A percentile compares a stretch with the other conserved stretches of the same genome.
Conservation (phyloP, 2,797 vertebrate genomes). For the Hyperoplus immaculatus region DNA sequence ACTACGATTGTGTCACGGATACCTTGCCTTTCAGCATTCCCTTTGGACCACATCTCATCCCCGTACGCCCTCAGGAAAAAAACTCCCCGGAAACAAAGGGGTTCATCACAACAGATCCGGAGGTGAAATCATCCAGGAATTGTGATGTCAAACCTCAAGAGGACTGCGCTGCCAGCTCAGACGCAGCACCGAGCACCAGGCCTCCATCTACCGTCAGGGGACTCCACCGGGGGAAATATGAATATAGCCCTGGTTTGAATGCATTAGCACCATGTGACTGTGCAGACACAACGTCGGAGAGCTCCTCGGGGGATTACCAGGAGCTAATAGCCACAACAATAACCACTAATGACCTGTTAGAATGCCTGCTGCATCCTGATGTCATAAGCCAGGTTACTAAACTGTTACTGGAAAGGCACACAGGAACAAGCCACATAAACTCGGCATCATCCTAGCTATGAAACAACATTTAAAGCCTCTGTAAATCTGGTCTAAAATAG, state of each 20-base stretch:
- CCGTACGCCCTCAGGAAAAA: conserved; percentile 76
- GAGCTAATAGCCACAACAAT: conserved; percentile 58
- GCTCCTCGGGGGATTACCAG: conserved; percentile 21
- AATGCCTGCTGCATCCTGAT: conserved; percentile 93
- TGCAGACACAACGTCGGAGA: conserved; percentile 16
- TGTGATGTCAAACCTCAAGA: not conserved
- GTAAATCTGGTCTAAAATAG: no score
- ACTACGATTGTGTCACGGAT: not conserved
- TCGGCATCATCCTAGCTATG: not conserved
- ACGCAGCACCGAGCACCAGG: not conserved
- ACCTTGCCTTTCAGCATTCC: conserved; percentile 48
- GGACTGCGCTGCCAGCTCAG: conserved; percentile 1
- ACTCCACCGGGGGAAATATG: not conserved
- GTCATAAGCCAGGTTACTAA: conserved; percentile 86
- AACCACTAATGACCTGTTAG: conserved; percentile 92
- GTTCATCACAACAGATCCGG: conserved; percentile 9
- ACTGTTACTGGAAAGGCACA: conserved; percentile 87
- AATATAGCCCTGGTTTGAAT: conserved; percentile 7
- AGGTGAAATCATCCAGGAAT: not conserved
- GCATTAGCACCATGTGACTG: not conserved
- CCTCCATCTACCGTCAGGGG: conserved; percentile 4
- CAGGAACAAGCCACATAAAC: not conserved
- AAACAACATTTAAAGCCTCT: no score
- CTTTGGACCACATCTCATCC: conserved; percentile 89
- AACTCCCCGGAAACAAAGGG: not conserved